Conservation (phyloP, 2,888 invertebrate genomes). For the Diarsia dahlii region DNA sequence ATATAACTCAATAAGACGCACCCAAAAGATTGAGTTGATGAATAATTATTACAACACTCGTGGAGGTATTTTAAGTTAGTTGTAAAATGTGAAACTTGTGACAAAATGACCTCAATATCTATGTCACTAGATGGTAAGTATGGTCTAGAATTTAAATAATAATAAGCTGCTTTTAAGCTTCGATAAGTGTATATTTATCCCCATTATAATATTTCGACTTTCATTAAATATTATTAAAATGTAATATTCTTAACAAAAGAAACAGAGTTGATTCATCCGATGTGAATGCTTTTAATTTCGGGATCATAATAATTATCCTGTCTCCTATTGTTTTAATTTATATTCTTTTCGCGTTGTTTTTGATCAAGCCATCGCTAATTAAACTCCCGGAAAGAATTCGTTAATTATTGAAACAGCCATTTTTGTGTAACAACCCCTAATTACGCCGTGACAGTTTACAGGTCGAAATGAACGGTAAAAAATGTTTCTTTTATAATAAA, state of each 20-base stretch:
- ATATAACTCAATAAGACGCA: too few relatives aligned
- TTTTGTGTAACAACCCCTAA: constrained; percentile 65
- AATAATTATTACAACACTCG: too few relatives aligned
- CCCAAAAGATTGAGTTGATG: too few relatives aligned
- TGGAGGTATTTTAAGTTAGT: too few relatives aligned
- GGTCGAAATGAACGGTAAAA: constrained; percentile 40
- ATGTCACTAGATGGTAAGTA: too few relatives aligned
- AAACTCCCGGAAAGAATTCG: constrained; percentile 67
- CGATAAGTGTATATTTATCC: too few relatives aligned
- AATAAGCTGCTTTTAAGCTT: too few relatives aligned
- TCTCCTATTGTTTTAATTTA: constrained; percentile 59
- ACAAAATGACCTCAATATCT: too few relatives aligned
- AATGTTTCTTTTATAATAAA: constrained; percentile 10
- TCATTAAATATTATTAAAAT: neutral
- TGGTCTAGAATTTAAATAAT: too few relatives aligned
- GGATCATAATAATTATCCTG: constrained; percentile 54
- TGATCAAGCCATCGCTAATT: constrained; percentile 67
- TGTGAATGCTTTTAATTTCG: constrained; percentile 49
- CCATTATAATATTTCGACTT: neutral
- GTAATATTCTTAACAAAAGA: constrained; percentile 11
- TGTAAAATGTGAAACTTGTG: too few relatives aligned
- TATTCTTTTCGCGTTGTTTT: constrained; percentile 66
- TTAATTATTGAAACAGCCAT: constrained; percentile 70
- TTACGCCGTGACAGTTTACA: constrained; percentile 60
- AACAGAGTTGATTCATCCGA: constrained; percentile 16